A percentile compares a stretch with the other conserved stretches of the same genome.
phyloP scores from a whole-genome alignment of 2,113 vertebrate genomes.

The Rana temporaria region DNA sequence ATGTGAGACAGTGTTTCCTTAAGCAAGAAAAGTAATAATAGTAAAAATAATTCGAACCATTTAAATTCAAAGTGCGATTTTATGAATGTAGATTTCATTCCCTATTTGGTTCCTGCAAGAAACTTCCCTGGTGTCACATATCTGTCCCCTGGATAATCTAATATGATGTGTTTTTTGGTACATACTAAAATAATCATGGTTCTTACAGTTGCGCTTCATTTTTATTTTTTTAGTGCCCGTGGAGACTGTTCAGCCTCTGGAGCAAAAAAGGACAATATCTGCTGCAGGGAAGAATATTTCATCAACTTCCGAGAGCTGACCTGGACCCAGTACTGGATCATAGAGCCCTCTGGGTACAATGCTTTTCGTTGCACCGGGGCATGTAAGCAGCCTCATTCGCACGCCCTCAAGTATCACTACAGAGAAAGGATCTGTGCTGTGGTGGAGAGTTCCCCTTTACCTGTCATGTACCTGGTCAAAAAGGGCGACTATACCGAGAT shows the following conservation, averaged over 20 bases:
- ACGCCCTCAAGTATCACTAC: constrained; percentile 66
- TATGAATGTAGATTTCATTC: no score
- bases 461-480: constrained; percentile 88
- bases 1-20: no score
- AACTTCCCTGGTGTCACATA: no score
- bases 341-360: constrained; percentile 82
- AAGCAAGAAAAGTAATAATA: no score
- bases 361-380: constrained; percentile 78
- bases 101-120: no score
- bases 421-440: constrained; percentile 76
- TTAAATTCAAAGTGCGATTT: no score
- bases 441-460: constrained; percentile 79
- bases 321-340: constrained; percentile 87
- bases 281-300: constrained; percentile 84
- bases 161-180: no score
- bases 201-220: neutral
- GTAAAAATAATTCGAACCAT: no score
- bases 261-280: constrained; percentile 63
- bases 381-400: constrained; percentile 74
- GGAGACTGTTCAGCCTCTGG: constrained; percentile 78
- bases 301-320: constrained; percentile 81
- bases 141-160: no score
- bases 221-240: constrained; percentile 68
- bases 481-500: constrained; percentile 89
- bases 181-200: no score